Base-by-base conservation (phyloP, 2,888 invertebrate genomes). In the Dioctria linearis region DNA sequence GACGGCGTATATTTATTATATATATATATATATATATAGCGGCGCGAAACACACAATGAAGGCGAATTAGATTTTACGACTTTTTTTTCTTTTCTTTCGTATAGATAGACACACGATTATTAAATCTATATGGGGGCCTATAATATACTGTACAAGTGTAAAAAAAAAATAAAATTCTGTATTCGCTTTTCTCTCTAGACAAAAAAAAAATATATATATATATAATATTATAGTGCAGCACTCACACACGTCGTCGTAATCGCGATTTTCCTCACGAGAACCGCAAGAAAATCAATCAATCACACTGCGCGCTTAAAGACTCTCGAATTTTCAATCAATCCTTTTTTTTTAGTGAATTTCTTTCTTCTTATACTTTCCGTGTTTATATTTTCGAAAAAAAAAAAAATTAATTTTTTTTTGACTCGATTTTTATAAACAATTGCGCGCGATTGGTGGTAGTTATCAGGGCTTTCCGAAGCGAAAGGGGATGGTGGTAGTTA, bases 241-340 rank as follows among this genome's bases (percentile, higher is more conserved):
- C 69, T 51, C 69, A 51, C 69, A 69, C 69, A 69, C 69, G 69
- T 49, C 11, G 25, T 69, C 69, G 69, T 49, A 37, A 39, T 69
- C 69, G 69, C 51, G 69, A 49, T 69, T 69, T 69, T 69, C 69
- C 69, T 42, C 65, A 49, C 69, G 43, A 69, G 37, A 69, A 69
- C 49, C 69, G 37, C 51, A 37, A 51, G 25, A 51, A 25, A 25
- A 25, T 25, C 25, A 25, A 25, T 25, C 25, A 25, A 25, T 25
- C 25, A 25, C 25, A 25, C 25, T 25, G 25, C 25, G 25, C 25
- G 25, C 25, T 25, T 25, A 25, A 25, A 25, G 25, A 25, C 25
- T 25, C 25, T 25, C 25, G 25, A 25, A 39, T 49, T 42, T 66
- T 40, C 43, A 67, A 25, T 25, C 25, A 25, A 46, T 46, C 46